phyloP scores from a whole-genome alignment of 2,888 invertebrate genomes.

The Andricus quercusramuli region DNA sequence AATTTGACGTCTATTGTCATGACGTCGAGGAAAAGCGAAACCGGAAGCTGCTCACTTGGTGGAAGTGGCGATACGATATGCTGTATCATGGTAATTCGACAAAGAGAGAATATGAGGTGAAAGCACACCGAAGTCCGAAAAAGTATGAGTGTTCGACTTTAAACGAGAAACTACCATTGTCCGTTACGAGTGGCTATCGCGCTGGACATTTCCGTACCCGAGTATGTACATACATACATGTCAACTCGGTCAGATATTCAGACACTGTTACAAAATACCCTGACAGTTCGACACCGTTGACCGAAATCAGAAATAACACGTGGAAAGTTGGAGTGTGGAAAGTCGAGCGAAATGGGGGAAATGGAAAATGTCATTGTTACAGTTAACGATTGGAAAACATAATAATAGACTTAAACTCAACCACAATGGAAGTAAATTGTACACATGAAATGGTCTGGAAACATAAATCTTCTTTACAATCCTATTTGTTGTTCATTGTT shows the following conservation, averaged over 20 bases:
- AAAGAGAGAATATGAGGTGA: slow-evolving; percentile 47
- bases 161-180: slow-evolving; percentile 70
- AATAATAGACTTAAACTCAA: slow-evolving; percentile 2
- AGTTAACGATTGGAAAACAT: slow-evolving; percentile 21
- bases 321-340: slow-evolving; percentile 25
- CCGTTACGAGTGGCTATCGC: slow-evolving; percentile 74
- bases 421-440: slow-evolving; percentile 11
- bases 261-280: slow-evolving; percentile 28
- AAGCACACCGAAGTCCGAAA: slow-evolving; percentile 45
- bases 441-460: background rate
- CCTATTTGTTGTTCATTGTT: background rate
- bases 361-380: slow-evolving; percentile 29
- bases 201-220: slow-evolving; percentile 74
- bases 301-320: slow-evolving; percentile 38
- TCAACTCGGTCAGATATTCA: slow-evolving; percentile 35
- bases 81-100: slow-evolving; percentile 41
- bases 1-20: slow-evolving; percentile 75
- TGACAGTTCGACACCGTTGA: slow-evolving; percentile 39
- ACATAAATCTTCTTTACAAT: background rate
- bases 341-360: slow-evolving; percentile 27
- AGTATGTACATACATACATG: slow-evolving; percentile 44
- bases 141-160: slow-evolving; percentile 56
- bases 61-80: slow-evolving; percentile 70
- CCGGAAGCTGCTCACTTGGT: slow-evolving; percentile 76
- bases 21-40: slow-evolving; percentile 64